Conservation (phyloP, 2,888 invertebrate species). For the Lucinisca nassula region DNA sequence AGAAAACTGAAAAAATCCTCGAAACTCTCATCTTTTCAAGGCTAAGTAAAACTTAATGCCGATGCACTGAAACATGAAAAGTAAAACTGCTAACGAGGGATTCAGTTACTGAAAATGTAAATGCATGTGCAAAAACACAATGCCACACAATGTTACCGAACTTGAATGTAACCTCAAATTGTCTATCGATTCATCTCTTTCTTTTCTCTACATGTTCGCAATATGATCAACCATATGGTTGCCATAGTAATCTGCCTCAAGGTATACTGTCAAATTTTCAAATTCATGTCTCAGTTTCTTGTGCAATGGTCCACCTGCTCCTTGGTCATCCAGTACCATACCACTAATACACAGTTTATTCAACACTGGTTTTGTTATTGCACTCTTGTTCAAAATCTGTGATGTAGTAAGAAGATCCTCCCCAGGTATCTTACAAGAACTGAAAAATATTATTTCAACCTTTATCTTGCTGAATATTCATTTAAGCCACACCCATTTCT, state of each 20-base stretch:
- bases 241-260: background rate
- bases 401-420: background rate
- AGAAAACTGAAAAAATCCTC: too few species aligned
- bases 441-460: background rate
- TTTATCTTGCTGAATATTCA: too few species aligned
- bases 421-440: background rate
- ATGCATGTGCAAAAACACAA: too few species aligned
- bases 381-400: background rate
- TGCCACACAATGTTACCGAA: too few species aligned
- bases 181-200: too few species aligned
- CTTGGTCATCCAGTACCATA: background rate
- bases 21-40: too few species aligned
- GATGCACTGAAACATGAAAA: too few species aligned
- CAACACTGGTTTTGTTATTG: background rate
- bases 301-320: background rate
- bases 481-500: too few species aligned
- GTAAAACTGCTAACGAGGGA: too few species aligned
- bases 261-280: background rate
- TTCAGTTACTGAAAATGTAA: too few species aligned
- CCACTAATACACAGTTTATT: background rate
- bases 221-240: background rate
- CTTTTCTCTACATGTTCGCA: background rate
- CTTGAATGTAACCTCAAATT: too few species aligned
- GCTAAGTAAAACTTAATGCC: too few species aligned
- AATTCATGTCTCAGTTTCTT: background rate